Evolutionary conservation across 2,888 invertebrate species (phyloP).

Genomic region (Drosophila limbata): DNA sequence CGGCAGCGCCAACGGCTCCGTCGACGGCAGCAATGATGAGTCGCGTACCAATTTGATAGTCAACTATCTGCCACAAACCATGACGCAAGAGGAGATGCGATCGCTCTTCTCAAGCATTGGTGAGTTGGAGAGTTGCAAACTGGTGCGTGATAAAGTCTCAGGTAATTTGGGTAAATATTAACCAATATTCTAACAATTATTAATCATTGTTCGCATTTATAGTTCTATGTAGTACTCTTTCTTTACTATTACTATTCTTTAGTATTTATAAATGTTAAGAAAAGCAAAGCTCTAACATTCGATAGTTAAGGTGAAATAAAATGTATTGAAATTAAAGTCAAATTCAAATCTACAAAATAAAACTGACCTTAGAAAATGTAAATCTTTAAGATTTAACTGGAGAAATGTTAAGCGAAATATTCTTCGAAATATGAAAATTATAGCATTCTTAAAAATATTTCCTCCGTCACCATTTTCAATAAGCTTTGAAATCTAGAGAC

Average conservation of each 20-base stretch:
- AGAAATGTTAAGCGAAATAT: too few relatives aligned
- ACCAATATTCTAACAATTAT: slow-evolving; percentile 54
- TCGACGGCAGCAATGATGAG: slow-evolving; percentile 93
- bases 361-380: too few relatives aligned
- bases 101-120: slow-evolving; percentile 97
- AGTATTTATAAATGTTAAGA: too few relatives aligned
- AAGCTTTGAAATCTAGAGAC: too few relatives aligned
- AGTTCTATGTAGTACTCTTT: not conserved
- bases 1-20: slow-evolving; percentile 84
- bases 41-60: slow-evolving; percentile 98
- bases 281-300: too few relatives aligned
- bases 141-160: slow-evolving; percentile 98
- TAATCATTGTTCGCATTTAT: not conserved
- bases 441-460: not conserved
- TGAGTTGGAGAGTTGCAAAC: slow-evolving; percentile 98
- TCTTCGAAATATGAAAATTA: not conserved
- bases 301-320: too few relatives aligned
- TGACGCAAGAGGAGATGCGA: slow-evolving; percentile 97
- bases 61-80: slow-evolving; percentile 97
- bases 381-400: too few relatives aligned
- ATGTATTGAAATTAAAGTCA: too few relatives aligned
- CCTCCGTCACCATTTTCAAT: too few relatives aligned
- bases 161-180: slow-evolving; percentile 87
- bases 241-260: too few relatives aligned
- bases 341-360: too few relatives aligned